These are phyloP conservation scores for Helleia helle DNA, from an alignment of 2,888 invertebrate genomes.

Conservation along the genomic window DNA sequence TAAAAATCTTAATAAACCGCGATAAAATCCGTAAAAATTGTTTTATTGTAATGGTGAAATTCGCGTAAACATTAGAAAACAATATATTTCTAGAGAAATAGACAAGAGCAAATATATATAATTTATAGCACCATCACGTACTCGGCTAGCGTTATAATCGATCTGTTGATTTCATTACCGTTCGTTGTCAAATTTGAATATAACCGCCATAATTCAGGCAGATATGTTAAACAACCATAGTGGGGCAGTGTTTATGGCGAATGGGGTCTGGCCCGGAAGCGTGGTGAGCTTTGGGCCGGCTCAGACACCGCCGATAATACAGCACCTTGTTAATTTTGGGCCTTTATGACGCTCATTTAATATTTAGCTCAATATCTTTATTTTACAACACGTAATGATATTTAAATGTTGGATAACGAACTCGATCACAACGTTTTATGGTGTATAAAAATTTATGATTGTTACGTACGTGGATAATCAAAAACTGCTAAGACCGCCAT, in stretches of 20 bases:
- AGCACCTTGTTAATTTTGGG: constrained; percentile 67
- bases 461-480: constrained; percentile 15
- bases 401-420: constrained; percentile 9
- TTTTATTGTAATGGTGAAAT: too few relatives aligned
- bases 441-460: constrained; percentile 7
- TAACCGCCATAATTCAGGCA: constrained; percentile 46
- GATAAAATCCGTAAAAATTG: too few relatives aligned
- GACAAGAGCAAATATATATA: too few relatives aligned
- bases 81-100: too few relatives aligned
- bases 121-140: too few relatives aligned
- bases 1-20: too few relatives aligned
- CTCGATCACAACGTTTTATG: constrained; percentile 7
- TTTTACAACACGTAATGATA: constrained; percentile 21
- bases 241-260: constrained; percentile 44
- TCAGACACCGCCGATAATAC: constrained; percentile 62
- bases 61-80: too few relatives aligned
- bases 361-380: constrained; percentile 43
- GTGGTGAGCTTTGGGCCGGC: constrained; percentile 52
- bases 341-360: constrained; percentile 54
- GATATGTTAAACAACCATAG: constrained; percentile 38
- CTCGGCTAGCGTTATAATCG: constrained; percentile 13
- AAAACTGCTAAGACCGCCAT: not conserved
- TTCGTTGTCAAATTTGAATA: constrained; percentile 37
- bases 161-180: constrained; percentile 19
- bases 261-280: constrained; percentile 56